Conservation (phyloP, 2,888 invertebrate genomes). For the Stratiomys singularior region DNA sequence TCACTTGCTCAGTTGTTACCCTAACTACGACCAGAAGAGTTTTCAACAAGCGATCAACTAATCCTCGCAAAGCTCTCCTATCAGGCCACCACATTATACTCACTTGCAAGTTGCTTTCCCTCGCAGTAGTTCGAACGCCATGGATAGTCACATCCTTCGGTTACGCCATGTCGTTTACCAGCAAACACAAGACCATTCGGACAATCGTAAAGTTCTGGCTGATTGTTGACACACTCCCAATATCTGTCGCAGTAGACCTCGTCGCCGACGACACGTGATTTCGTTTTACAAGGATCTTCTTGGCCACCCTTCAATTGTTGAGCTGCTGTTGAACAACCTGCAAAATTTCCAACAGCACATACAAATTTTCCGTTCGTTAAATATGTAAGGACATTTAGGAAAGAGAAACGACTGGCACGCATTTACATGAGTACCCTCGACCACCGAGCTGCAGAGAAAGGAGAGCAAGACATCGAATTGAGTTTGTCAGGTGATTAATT, state of each 20-base stretch:
- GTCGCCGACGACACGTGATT: conserved; percentile 79
- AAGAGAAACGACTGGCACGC: not conserved
- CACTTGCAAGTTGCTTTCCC: conserved; percentile 79
- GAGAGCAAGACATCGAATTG: conserved; percentile 12
- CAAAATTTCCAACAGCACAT: conserved; percentile 31
- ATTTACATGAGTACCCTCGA: not conserved
- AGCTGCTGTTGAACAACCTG: conserved; percentile 43
- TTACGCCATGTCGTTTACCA: conserved; percentile 86
- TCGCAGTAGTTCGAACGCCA: conserved; percentile 91
- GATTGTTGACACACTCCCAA: conserved; percentile 88
- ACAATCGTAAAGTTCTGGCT: conserved; percentile 86
- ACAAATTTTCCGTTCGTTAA: conserved; percentile 38
- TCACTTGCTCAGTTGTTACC: not conserved
- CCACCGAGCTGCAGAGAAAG: no score
- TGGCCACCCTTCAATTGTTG: conserved; percentile 60
- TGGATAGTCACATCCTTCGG: conserved; percentile 90
- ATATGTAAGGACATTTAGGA: conserved; percentile 19
- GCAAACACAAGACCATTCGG: conserved; percentile 92
- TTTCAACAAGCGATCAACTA: conserved; percentile 23
- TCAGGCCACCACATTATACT: conserved; percentile 59
- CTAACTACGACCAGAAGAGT: not conserved
- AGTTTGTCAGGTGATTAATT: conserved; percentile 43
- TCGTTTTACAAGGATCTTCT: conserved; percentile 86
- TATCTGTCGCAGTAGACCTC: conserved; percentile 80
- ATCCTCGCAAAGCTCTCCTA: not conserved